Evolutionary conservation across 2,888 invertebrate species (phyloP), one percentile per base, ranked within the genome.

Genomic region (Thalpophila matura): DNA sequence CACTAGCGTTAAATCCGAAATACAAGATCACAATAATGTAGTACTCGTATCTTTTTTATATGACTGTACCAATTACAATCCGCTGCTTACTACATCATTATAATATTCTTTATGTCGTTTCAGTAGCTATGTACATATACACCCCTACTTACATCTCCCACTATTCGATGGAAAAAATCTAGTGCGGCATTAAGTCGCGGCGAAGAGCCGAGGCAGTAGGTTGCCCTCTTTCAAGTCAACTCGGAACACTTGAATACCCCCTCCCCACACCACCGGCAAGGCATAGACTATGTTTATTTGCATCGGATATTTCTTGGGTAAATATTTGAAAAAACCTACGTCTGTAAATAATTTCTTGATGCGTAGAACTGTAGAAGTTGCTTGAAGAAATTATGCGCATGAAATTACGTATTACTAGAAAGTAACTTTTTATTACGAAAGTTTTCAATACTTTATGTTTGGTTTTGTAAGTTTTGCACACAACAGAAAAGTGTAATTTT

Each of bases 91-190:
- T n/a, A 53, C 38, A 45, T 37, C 7, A 33, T 14, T 27, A 10
- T 10, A 14, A 7, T 18, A 9, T 51, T 43, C 24, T 47, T 47
- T 43, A 10, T 29, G 10, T 50, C n/a, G 29, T 6, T 53, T 27
- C 33, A 26, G 4, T 29, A 3, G 12, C 12, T 38, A 55, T 35
- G 7, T 18, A 54, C 31, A 51, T n/a, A 49, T 45, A 45, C 18
- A 47, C 20, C 18, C 14, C 43, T 38, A 33, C 24, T 51, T 66
- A 71, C 43, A 56, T 80, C 54, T 68, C 66, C 61, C 80, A 88
- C 89, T 89, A 88, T 87, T 86, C 85, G 87, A 86, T 83, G 83
- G 86, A 92, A 93, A 92, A 92, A 92, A 91, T 91, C 90, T 89
- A 91, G 90, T 89, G 84, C 87, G 88, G 91, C 87, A 91, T 91